Evolutionary conservation across 2,888 invertebrate genomes (phyloP), one percentile per base, ranked within the genome.

Genomic region (Hirtodrosophila alboralis): DNA sequence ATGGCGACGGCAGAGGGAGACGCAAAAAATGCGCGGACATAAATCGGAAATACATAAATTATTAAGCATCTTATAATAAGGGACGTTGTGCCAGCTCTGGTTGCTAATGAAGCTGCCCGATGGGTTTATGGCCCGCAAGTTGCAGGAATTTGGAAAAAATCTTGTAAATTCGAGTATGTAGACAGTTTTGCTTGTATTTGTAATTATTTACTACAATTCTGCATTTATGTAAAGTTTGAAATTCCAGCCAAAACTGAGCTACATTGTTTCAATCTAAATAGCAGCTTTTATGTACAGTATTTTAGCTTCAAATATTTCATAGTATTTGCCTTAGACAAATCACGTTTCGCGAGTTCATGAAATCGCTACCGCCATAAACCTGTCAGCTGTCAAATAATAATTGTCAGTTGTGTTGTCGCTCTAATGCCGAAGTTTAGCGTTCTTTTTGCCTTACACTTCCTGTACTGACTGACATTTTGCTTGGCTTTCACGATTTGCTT

Each of bases 21-120:
- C 44, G 48, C 8, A 7, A 61, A 58, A 74, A 76, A 74, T 67
- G 65, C 61, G 68, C 63, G 67, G 62, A 69, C 73, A 78, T 70
- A 84, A 81, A 80, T 81, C 84, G 84, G 81, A 81, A 81, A 77
- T 78, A 77, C 73, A 81, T 81, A 81, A 84, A 81, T 84, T 81
- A 80, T 84, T 75, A 84, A 81, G 69, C 56, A 53, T 80, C 68
- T 60, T 59, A 65, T 77, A 79, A 80, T 72, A 79, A 74, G 66
- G 63, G 65, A 63, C 68, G 45, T 27, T 57, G 40, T 47, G 66
- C 26, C 28, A 18, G 27, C n/a, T 38, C 49, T 28, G 30, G 23
- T 45, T 49, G 69, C 69, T 69, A 69, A 69, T 69, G 64, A 69
- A 41, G 40, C 37, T 40, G 4, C 34, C 27, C 18, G 18, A 0